Base-by-base conservation (phyloP, 1,140 invertebrate genomes). In the Drosophila orena region DNA sequence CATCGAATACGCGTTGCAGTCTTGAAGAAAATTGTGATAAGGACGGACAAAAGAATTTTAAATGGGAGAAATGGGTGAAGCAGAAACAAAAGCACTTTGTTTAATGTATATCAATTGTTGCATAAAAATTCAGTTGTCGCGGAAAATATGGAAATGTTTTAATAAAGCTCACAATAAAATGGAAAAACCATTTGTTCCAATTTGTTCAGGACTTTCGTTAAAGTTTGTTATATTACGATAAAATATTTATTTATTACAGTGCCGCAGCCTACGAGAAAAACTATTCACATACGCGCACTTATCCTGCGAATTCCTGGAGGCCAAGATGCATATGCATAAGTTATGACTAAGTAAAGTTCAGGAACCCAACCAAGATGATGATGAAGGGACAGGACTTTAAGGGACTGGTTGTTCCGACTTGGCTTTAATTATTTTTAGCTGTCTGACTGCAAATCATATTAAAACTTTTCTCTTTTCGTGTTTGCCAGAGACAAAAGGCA, bases 371-470 rank as follows among this genome's bases (percentile, higher is more conserved):
- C 49, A 20, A 40, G 47, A 44, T 35, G 43, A 14, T 35, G 42
- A 37, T 17, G 42, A 10, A 38, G 34, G 3, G 24, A 49, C 46
- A 8, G 24, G 47, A 30, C 79, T 86, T 86, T 77, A 86, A 86
- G 72, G 30, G 37, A 42, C 35, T 34, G 56, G 3, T 44, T 44
- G 42, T 12, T 49, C n/a, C 27, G 24, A 52, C 52, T 38, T 38
- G 55, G 49, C 83, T 88, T 88, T 81, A 88, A 86, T 88, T 88
- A 86, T 84, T 59, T 78, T 47, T 56, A 64, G 44, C 73, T 52
- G 84, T 88, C 83, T 86, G 83, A 66, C 61, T 88, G 68, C 83
- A 86, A 86, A 86, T 86, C 83, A 86, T 86, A 86, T 86, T 86
- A 86, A 86, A 86, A 86, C 54, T 88, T 86, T 89, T 70, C 66